Conservation (phyloP, 1,140 invertebrate species). For the Onthophagus taurus region DNA sequence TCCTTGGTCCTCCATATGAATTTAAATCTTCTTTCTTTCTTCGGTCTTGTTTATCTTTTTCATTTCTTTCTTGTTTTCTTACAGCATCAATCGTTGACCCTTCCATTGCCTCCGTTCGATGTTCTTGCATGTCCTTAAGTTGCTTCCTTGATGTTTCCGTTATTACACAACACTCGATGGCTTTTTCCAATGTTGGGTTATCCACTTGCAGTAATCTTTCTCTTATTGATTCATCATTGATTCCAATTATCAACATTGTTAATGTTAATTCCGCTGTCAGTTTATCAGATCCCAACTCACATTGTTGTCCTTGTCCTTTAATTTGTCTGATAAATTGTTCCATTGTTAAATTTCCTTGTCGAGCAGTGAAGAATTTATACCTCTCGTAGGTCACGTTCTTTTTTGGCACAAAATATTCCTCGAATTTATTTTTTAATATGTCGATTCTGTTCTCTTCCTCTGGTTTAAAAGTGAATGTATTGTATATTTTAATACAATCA, state of each 20-base stretch:
- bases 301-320: constrained; percentile 9
- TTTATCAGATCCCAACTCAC: constrained; percentile 4
- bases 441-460: constrained; percentile 5
- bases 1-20: no score
- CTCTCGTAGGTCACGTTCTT: constrained; percentile 13
- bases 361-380: constrained; percentile 10
- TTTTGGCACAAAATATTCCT: constrained; percentile 8
- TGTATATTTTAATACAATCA: constrained; percentile 28
- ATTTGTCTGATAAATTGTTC: constrained; percentile 9
- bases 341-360: constrained; percentile 7
- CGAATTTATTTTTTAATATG: constrained; percentile 8
- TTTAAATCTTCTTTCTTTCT: no score
- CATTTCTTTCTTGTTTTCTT: no score
- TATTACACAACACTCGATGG: constrained; percentile 9
- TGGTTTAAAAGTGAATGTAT: constrained; percentile 25
- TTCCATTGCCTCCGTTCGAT: no score
- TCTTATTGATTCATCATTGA: neutral
- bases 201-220: constrained; percentile 11
- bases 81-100: no score
- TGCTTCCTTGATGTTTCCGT: constrained; percentile 8
- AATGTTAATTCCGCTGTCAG: constrained; percentile 4
- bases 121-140: constrained; percentile 1
- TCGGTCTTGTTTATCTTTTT: no score
- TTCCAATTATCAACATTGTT: constrained; percentile 12
- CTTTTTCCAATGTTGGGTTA: constrained; percentile 1